Conservation (phyloP, 1,140 invertebrate genomes). For the Nylanderia fulva region DNA sequence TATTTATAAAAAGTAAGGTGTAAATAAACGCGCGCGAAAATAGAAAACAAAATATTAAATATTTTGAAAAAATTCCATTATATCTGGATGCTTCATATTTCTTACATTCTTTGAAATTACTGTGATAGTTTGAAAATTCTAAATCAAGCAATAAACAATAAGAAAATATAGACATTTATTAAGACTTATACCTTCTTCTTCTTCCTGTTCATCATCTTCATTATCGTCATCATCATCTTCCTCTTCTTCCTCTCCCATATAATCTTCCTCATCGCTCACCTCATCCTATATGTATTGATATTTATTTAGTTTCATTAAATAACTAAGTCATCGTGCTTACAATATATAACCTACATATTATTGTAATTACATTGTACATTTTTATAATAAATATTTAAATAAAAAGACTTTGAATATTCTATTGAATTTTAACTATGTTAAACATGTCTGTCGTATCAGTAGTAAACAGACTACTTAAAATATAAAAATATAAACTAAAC, state of each 20-base stretch:
- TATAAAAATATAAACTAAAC: constrained; percentile 52
- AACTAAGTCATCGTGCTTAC: constrained; percentile 1
- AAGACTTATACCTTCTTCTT: constrained; percentile 75
- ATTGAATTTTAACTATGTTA: background rate
- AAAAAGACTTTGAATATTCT: background rate
- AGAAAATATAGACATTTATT: constrained; percentile 39
- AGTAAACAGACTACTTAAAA: background rate
- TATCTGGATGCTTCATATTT: background rate
- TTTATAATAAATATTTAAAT: constrained; percentile 19
- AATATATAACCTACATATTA: background rate
- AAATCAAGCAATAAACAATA: background rate
- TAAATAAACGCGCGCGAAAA: background rate
- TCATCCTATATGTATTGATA: constrained; percentile 79
- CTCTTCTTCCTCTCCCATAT: constrained; percentile 87
- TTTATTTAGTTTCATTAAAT: constrained; percentile 41
- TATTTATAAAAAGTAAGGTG: background rate
- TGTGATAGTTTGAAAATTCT: background rate
- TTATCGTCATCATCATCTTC: constrained; percentile 88
- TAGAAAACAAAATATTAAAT: background rate
- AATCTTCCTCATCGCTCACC: constrained; percentile 89
- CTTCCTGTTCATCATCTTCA: constrained; percentile 86
- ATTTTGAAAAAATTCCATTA: background rate
- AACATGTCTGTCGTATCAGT: background rate
- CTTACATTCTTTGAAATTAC: background rate
- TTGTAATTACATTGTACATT: constrained; percentile 7